These are phyloP conservation scores for Eledone cirrhosa DNA, from an alignment of 2,888 invertebrate genomes.

Conservation along the genomic window DNA sequence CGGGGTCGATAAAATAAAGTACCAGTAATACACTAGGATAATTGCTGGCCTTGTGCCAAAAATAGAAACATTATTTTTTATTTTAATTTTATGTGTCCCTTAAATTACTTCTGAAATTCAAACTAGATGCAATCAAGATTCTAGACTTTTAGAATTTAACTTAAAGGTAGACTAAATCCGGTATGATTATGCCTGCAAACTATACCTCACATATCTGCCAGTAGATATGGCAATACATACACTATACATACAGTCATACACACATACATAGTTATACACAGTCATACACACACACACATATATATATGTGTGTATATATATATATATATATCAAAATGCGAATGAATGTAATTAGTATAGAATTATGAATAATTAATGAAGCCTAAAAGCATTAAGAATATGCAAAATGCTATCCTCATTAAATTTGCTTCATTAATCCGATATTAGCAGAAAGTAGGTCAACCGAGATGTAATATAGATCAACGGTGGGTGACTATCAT, in stretches of 20 bases:
- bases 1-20: no score
- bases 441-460: background rate
- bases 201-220: no score
- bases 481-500: background rate
- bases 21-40: no score
- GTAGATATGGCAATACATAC: background rate
- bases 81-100: no score
- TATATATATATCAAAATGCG: background rate
- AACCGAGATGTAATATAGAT: background rate
- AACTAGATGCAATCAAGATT: no score
- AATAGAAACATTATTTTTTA: no score
- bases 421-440: slow-evolving; percentile 11
- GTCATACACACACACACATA: background rate
- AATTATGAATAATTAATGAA: slow-evolving; percentile 14
- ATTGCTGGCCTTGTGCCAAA: no score
- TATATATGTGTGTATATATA: background rate
- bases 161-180: no score
- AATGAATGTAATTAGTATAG: slow-evolving; percentile 4
- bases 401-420: background rate
- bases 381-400: slow-evolving; percentile 11
- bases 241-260: background rate
- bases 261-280: background rate
- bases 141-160: no score
- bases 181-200: no score
- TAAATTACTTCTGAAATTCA: no score